Percentiles rank a stretch among this genome's conserved stretches.
phyloP scores from a whole-genome alignment of 1,140 invertebrate species.

The Drosophila tani region DNA sequence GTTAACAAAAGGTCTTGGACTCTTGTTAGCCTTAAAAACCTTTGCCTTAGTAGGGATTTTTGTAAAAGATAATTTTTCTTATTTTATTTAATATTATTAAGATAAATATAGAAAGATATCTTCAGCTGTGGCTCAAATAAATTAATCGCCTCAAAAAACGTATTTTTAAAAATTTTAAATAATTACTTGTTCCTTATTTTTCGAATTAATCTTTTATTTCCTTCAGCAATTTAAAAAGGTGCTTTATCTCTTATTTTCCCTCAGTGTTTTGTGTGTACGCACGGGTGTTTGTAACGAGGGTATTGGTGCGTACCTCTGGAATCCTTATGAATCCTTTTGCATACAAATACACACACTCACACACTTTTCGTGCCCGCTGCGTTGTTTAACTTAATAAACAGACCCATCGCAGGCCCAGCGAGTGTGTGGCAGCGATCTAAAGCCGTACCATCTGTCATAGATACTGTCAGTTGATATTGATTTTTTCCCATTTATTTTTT shows the following conservation, averaged over 20 bases:
- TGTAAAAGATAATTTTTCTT: not conserved
- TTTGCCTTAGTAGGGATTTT: not conserved
- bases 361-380: slow-evolving; percentile 55
- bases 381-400: slow-evolving; percentile 78
- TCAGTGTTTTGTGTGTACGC: slow-evolving; percentile 17
- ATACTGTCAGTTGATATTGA: slow-evolving; percentile 74
- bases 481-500: slow-evolving; percentile 37
- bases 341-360: slow-evolving; percentile 26
- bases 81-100: not conserved
- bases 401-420: slow-evolving; percentile 27
- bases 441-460: slow-evolving; percentile 76
- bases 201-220: too few species aligned
- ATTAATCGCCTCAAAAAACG: not conserved
- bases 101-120: not conserved
- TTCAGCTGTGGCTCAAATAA: not conserved
- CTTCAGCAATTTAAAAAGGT: too few species aligned
- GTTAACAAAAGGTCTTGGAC: too few species aligned
- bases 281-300: slow-evolving; percentile 27
- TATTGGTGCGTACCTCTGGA: slow-evolving; percentile 65
- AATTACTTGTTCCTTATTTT: not conserved
- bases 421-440: slow-evolving; percentile 48
- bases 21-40: not conserved
- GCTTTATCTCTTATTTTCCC: not conserved
- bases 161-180: not conserved
- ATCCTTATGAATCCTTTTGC: slow-evolving; percentile 81